Base-by-base conservation (phyloP, 2,797 vertebrate species). In the Tarsius wallacei region DNA sequence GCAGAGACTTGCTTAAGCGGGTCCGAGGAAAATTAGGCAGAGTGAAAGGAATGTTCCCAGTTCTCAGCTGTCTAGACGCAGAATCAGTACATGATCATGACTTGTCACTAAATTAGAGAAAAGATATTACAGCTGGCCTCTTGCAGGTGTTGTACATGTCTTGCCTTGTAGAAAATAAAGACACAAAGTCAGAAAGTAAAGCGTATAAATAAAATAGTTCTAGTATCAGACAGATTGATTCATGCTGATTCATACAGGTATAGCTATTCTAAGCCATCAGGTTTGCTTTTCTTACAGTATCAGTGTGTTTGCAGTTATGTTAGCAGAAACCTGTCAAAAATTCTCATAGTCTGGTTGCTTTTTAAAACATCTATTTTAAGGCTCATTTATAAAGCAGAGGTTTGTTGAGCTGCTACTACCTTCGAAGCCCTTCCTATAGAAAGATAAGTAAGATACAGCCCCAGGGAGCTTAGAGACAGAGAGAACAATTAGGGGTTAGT, bases 1-100 rank as follows among this genome's bases (percentile, higher is more conserved):
- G 76, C 80, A 68, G 42, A 93, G 49, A 77, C 89, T 74, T 84
- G 93, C 59, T 97, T 24, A 88, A 28, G 8, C 77, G 66, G 24
- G 24, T 73, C n/a, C 68, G 68, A 76, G 68, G 28, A 95, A 86
- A 81, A 85, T 57, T 76, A 66, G 22, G n/a, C 57, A 88, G 49
- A 14, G 42, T 81, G 36, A 85, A 85, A 71, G 59, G 64, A 68
- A 61, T 87, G 55, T 61, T 74, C 68, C 80, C 26, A 55, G 24
- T 53, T 80, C 36, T n/a, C 36, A 94, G 57, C 49, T 90, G 42
- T 28, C 63, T 70, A 55, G 68, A 24, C 47, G 73, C 81, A 80
- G 68, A 57, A 33, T 61, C 73, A 55, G 7, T 51, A 22, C 73
- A 16, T 82, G 63, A 36, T 66, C 49, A 28, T 66, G 55, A 21